phyloP scores from a whole-genome alignment of 2,113 vertebrate genomes.

The Uria aalge region DNA sequence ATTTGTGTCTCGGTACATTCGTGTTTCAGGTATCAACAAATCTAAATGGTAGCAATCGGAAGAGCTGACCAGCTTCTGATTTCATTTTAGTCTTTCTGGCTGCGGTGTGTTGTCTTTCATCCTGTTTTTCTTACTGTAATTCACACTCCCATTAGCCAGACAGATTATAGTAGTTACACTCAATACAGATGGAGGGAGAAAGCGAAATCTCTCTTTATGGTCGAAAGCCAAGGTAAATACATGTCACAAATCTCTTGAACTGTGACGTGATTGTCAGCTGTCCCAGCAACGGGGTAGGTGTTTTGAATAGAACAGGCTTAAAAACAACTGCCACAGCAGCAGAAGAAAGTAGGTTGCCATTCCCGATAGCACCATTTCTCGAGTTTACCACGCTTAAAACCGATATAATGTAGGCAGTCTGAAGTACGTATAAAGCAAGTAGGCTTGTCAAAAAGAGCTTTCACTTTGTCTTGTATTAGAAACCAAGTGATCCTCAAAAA shows the following conservation, averaged over 20 bases:
- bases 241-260: constrained; percentile 1
- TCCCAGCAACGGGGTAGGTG: background rate
- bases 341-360: background rate
- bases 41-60: constrained; percentile 10
- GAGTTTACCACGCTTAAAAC: constrained; percentile 32
- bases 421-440: constrained; percentile 33
- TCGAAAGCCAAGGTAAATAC: constrained; percentile 37
- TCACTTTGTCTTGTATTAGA: constrained; percentile 60
- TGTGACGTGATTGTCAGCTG: constrained; percentile 37
- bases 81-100: constrained; percentile 37
- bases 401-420: background rate
- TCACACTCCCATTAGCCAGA: constrained; percentile 55
- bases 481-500: constrained; percentile 60
- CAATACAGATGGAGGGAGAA: constrained; percentile 48
- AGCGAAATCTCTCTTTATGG: constrained; percentile 51
- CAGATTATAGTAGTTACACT: constrained; percentile 52
- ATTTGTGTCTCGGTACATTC: background rate
- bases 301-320: constrained; percentile 3
- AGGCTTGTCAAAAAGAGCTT: constrained; percentile 53
- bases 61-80: constrained; percentile 29
- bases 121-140: constrained; percentile 52
- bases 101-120: constrained; percentile 36
- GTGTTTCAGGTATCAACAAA: constrained; percentile 13
- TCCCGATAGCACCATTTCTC: constrained; percentile 10
- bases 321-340: background rate